These are phyloP conservation scores for Sebastes fasciatus DNA, from an alignment of 2,113 vertebrate species.

Conservation along the genomic window DNA sequence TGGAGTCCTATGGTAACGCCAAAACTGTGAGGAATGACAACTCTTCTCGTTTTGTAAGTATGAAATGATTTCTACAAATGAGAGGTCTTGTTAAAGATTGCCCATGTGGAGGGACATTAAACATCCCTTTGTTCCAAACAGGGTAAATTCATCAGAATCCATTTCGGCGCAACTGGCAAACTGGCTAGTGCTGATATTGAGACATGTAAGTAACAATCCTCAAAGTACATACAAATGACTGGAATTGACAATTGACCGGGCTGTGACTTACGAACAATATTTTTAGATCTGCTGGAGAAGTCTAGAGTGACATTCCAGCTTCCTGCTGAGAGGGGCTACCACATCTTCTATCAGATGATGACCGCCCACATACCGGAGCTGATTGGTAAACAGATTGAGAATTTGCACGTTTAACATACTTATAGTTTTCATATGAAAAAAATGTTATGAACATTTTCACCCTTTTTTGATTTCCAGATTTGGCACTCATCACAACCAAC, in stretches of 20 bases:
- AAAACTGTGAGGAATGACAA: slow-evolving; percentile 82
- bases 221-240: too few relatives aligned
- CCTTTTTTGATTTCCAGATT: slow-evolving; percentile 30
- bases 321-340: too few relatives aligned
- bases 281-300: too few relatives aligned
- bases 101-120: not conserved
- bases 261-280: too few relatives aligned
- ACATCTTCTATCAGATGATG: too few relatives aligned
- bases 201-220: too few relatives aligned
- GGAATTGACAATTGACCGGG: too few relatives aligned
- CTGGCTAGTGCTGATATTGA: too few relatives aligned
- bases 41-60: slow-evolving; percentile 78
- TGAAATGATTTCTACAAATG: not conserved
- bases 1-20: too few relatives aligned
- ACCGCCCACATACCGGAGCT: slow-evolving; percentile 74
- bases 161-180: too few relatives aligned
- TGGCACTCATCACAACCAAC: slow-evolving; percentile 71
- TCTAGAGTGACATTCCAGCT: too few relatives aligned
- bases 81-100: not conserved
- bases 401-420: not conserved
- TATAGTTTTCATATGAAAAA: not conserved
- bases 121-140: not conserved
- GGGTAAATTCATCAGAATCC: too few relatives aligned
- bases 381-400: slow-evolving; percentile 50
- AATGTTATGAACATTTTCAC: rapidly evolving